Conservation (phyloP, 2,113 vertebrate genomes). For the Leucopternis melanops region DNA sequence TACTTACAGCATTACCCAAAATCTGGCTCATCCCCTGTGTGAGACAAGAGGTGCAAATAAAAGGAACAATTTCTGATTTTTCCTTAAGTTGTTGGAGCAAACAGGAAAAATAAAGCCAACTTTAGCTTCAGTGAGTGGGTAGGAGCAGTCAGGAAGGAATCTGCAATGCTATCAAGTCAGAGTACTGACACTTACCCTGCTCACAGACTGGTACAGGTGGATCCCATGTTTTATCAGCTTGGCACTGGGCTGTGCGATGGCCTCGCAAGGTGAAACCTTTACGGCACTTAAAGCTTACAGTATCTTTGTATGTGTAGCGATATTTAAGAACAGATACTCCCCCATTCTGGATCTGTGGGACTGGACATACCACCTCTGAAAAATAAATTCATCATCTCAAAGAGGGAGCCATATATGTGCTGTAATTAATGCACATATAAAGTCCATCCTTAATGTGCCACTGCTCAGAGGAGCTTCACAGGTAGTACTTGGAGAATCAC, state of each 20-base stretch:
- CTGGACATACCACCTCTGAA: slow-evolving; percentile 28
- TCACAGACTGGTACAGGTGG: slow-evolving; percentile 49
- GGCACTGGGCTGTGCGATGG: slow-evolving; percentile 43
- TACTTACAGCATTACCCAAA: neutral
- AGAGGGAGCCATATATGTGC: neutral
- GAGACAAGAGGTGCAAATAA: neutral
- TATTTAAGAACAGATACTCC: neutral
- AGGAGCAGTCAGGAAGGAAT: neutral
- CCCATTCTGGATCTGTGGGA: neutral
- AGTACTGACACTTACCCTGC: slow-evolving; percentile 32
- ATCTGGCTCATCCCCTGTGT: neutral
- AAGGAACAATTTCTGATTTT: neutral
- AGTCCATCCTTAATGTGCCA: neutral
- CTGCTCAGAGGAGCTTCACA: neutral
- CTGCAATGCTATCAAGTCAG: accelerated
- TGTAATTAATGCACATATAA: accelerated
- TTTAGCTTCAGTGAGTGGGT: neutral
- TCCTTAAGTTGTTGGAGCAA: neutral
- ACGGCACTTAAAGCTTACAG: slow-evolving; percentile 25
- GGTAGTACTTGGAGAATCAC: neutral
- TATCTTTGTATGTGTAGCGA: slow-evolving; percentile 41
- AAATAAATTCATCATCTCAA: neutral
- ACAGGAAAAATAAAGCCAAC: neutral
- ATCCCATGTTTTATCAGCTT: slow-evolving; percentile 34
- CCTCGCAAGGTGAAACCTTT: slow-evolving; percentile 60